These are phyloP conservation scores for Tholera decimalis DNA, from an alignment of 2,888 invertebrate species.

Conservation along the genomic window DNA sequence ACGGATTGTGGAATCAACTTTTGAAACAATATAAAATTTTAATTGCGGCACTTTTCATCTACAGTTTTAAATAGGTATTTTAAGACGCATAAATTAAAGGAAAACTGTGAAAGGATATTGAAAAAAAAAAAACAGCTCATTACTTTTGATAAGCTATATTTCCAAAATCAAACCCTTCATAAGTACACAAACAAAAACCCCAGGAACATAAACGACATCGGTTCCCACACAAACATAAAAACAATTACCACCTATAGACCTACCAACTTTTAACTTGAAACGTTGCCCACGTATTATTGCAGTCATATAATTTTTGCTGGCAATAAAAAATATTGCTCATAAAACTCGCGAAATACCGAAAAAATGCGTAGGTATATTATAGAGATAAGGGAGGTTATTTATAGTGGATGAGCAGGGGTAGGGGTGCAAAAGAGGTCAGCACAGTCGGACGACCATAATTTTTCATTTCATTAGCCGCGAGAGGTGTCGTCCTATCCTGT, in stretches of 20 bases:
- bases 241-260: constrained; percentile 46
- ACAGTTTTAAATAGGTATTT: neutral
- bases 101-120: neutral
- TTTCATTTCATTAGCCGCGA: constrained; percentile 86
- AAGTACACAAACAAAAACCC: neutral
- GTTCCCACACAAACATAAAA: constrained; percentile 39
- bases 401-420: constrained; percentile 77
- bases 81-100: neutral
- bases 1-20: too few relatives aligned
- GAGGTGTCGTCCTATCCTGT: constrained; percentile 75
- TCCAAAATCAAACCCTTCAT: neutral
- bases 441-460: constrained; percentile 87
- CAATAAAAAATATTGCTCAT: constrained; percentile 61
- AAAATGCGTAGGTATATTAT: constrained; percentile 57
- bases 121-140: neutral
- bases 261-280: constrained; percentile 52
- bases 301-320: constrained; percentile 52
- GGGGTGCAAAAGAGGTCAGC: constrained; percentile 86
- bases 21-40: too few relatives aligned
- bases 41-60: neutral
- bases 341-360: constrained; percentile 55
- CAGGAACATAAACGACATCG: constrained; percentile 21
- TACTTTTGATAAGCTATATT: constrained; percentile 5
- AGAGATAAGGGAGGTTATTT: constrained; percentile 73
- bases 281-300: constrained; percentile 53